Percentiles rank a stretch among this genome's conserved stretches.
Conservation (phyloP, 1,140 invertebrate genomes). For the Arion vulgaris region DNA sequence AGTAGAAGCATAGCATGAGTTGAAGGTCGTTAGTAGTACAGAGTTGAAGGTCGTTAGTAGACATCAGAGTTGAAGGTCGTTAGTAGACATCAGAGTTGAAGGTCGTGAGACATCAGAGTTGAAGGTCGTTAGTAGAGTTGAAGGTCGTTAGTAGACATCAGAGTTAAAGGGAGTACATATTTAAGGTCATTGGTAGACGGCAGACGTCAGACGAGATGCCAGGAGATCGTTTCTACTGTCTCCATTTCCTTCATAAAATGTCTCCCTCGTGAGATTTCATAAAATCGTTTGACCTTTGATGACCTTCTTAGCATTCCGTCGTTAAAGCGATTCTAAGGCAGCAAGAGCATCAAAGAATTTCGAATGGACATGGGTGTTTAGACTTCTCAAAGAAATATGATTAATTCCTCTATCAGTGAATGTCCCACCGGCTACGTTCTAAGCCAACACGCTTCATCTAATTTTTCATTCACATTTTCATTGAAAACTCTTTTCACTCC, state of each 20-base stretch:
- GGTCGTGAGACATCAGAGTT: too few species aligned
- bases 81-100: too few species aligned
- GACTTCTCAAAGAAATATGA: constrained; percentile 29
- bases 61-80: too few species aligned
- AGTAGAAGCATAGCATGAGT: too few species aligned
- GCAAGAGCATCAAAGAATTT: background rate
- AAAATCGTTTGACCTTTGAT: background rate
- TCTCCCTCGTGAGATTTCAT: background rate
- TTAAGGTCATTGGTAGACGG: too few species aligned
- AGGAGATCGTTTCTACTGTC: background rate
- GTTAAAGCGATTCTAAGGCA: background rate
- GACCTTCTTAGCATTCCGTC: background rate
- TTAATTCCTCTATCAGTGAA: constrained; percentile 34
- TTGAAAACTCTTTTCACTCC: background rate
- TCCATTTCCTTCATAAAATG: background rate
- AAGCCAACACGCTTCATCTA: constrained; percentile 1
- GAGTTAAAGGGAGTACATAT: too few species aligned
- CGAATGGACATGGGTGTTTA: background rate
- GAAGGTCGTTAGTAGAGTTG: too few species aligned
- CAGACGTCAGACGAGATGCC: too few species aligned
- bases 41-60: too few species aligned
- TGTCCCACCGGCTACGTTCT: background rate
- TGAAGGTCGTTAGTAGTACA: too few species aligned
- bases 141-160: too few species aligned
- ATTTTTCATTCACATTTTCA: background rate